These are phyloP conservation scores for Hedychridium roseum DNA, from an alignment of 2,888 invertebrate species.

Conservation along the genomic window DNA sequence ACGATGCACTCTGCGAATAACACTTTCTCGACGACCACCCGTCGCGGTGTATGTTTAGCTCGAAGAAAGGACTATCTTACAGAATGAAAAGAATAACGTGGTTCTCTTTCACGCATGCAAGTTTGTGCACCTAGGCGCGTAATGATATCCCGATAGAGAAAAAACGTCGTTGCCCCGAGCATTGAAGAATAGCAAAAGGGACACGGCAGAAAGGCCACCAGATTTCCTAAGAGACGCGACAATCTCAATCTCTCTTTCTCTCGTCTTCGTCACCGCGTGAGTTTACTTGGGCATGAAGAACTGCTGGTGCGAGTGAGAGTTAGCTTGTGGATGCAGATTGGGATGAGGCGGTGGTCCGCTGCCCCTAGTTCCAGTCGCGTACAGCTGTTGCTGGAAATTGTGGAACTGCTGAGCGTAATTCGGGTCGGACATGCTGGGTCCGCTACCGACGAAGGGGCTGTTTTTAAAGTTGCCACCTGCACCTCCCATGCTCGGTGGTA, in stretches of 20 bases:
- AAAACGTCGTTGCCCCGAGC: too few species aligned
- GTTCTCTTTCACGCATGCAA: too few species aligned
- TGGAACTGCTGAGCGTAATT: conserved; percentile 95
- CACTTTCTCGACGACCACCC: too few species aligned
- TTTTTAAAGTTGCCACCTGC: conserved; percentile 73
- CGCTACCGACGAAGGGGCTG: conserved; percentile 79
- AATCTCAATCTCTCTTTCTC: too few species aligned
- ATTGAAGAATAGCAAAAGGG: too few species aligned
- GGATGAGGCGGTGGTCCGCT: conserved; percentile 64
- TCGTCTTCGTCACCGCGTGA: not conserved
- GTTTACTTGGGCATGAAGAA: conserved; percentile 64
- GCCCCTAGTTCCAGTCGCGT: conserved; percentile 82
- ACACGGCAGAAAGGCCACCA: too few species aligned
- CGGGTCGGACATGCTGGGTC: conserved; percentile 86
- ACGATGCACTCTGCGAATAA: too few species aligned
- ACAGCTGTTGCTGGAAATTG: conserved; percentile 94
- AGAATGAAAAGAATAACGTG: too few species aligned
- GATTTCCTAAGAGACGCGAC: too few species aligned
- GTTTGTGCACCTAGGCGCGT: too few species aligned
- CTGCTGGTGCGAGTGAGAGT: conserved; percentile 61
- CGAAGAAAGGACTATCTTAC: too few species aligned
- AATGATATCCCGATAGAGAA: too few species aligned
- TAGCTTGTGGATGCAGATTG: conserved; percentile 61
- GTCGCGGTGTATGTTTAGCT: conserved; percentile 18
- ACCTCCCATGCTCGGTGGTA: conserved; percentile 82